phyloP scores from a whole-genome alignment of 2,113 vertebrate genomes.

The Pangasianodon gigas region DNA sequence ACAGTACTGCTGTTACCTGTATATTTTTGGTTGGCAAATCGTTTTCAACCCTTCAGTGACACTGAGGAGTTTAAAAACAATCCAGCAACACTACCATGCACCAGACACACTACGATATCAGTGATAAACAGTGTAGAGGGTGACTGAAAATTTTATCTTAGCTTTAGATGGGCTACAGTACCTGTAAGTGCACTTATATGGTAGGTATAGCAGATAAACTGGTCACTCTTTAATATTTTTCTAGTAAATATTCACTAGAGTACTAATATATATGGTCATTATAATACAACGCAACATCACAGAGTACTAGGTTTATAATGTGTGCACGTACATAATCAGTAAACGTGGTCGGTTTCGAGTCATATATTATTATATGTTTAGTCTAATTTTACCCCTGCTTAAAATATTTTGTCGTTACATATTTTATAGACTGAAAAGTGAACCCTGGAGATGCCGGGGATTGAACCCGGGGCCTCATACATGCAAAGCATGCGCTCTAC shows the following conservation, averaged over 20 bases:
- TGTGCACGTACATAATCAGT: not conserved
- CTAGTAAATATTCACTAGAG: too few species aligned
- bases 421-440: not conserved
- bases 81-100: not conserved
- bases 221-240: too few species aligned
- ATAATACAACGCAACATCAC: not conserved
- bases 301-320: not conserved
- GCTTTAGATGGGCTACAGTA: too few species aligned
- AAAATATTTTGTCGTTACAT: not conserved
- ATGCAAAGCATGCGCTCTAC: slow-evolving; percentile 66
- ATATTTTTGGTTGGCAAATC: too few species aligned
- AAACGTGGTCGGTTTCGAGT: not conserved
- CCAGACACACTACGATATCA: too few species aligned
- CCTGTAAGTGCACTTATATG: too few species aligned
- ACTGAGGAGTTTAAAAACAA: too few species aligned
- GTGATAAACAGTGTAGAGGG: too few species aligned
- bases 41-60: too few species aligned
- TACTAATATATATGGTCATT: not conserved
- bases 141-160: too few species aligned
- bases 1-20: too few species aligned
- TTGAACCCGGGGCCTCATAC: slow-evolving; percentile 67
- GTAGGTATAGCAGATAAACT: not conserved
- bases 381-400: not conserved
- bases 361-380: not conserved
- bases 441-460: slow-evolving; percentile 62